Conservation (phyloP, 23 tunicate genomes). For the Halocynthia roretzi region DNA sequence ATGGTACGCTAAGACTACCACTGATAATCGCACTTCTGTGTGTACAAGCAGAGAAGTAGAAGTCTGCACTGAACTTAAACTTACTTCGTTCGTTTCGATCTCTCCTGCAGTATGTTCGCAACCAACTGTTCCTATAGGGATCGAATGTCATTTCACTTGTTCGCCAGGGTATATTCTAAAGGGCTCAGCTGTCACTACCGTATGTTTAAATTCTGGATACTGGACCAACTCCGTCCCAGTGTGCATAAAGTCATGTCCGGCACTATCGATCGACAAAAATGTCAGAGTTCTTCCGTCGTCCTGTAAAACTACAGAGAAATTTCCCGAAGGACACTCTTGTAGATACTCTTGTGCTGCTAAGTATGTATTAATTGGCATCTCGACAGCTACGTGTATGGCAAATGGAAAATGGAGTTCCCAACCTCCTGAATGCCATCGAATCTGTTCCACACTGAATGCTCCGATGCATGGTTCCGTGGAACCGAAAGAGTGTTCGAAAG, state of each 20-base stretch:
- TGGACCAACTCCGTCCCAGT: constrained; percentile 33
- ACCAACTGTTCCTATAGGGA: constrained; percentile 17
- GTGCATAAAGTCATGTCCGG: constrained; percentile 32
- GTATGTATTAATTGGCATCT: constrained; percentile 13
- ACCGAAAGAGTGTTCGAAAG: constrained; percentile 34
- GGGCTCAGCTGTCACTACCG: neutral
- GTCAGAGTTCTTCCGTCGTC: constrained; percentile 19
- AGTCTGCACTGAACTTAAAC: constrained; percentile 21
- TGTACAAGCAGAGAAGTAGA: constrained; percentile 30
- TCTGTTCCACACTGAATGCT: constrained; percentile 28
- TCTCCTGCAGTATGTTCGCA: constrained; percentile 22
- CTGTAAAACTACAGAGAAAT: constrained; percentile 6
- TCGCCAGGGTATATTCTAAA: constrained; percentile 1
- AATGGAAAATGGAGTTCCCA: constrained; percentile 40
- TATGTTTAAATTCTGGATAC: constrained; percentile 43
- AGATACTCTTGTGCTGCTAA: constrained; percentile 33
- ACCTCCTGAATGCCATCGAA: constrained; percentile 31
- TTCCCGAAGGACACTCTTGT: constrained; percentile 35
- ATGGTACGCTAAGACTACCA: constrained; percentile 41
- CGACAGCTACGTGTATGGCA: constrained; percentile 30
- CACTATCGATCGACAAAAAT: neutral
- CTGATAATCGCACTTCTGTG: constrained; percentile 12
- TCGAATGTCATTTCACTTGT: constrained; percentile 43
- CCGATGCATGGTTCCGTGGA: constrained; percentile 30
- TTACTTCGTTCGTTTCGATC: neutral